Conservation (phyloP, 2,888 invertebrate species). For the Cerceris rybyensis region DNA sequence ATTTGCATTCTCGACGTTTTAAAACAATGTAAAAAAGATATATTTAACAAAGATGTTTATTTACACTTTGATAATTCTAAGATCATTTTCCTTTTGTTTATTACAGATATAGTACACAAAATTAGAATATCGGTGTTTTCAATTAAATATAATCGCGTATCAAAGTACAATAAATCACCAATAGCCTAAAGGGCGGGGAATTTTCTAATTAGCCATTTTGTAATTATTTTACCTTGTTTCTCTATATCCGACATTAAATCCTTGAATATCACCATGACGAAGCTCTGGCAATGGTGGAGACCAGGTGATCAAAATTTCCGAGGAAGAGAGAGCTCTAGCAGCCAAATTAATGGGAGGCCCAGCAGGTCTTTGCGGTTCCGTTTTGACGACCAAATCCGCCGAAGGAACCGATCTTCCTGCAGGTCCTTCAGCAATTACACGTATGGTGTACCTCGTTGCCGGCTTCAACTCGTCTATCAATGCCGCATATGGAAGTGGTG, state of each 20-base stretch:
- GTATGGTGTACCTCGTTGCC: slow-evolving; percentile 87
- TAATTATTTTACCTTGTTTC: slow-evolving; percentile 81
- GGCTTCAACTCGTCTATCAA: slow-evolving; percentile 88
- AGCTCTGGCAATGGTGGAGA: slow-evolving; percentile 87
- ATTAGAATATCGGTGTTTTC: too few relatives aligned
- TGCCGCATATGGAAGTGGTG: slow-evolving; percentile 85
- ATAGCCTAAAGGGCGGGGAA: not conserved
- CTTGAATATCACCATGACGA: slow-evolving; percentile 89
- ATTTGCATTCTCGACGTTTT: too few relatives aligned
- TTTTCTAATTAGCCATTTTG: not conserved
- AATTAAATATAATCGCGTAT: too few relatives aligned
- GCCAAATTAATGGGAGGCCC: slow-evolving; percentile 87
- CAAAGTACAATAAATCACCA: not conserved
- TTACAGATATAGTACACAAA: too few relatives aligned
- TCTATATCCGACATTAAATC: slow-evolving; percentile 88
- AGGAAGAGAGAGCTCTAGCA: slow-evolving; percentile 88
- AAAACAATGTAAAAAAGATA: too few relatives aligned
- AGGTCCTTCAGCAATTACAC: slow-evolving; percentile 89
- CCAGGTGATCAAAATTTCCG: slow-evolving; percentile 89
- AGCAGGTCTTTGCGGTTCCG: slow-evolving; percentile 88
- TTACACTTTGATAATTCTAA: too few relatives aligned
- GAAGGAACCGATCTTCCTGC: slow-evolving; percentile 88
- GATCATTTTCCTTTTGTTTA: too few relatives aligned
- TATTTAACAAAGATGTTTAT: too few relatives aligned
- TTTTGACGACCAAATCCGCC: slow-evolving; percentile 85